These are phyloP conservation scores for Noctua comes DNA, from an alignment of 2,888 invertebrate genomes.

Conservation along the genomic window DNA sequence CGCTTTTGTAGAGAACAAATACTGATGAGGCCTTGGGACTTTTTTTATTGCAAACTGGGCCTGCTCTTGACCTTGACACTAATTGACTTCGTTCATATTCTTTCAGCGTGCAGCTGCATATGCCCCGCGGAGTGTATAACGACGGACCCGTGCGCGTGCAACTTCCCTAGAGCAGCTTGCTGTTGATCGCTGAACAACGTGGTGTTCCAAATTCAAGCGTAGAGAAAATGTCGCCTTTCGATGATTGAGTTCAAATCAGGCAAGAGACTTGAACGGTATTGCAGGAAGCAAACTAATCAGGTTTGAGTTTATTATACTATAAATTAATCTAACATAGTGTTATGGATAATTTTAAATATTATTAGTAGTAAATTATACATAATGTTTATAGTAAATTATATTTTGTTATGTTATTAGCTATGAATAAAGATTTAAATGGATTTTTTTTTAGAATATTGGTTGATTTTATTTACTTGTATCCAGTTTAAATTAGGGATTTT, in stretches of 20 bases:
- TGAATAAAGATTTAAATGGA: constrained; percentile 18
- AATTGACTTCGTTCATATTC: background rate
- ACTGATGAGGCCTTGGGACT: background rate
- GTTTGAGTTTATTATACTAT: constrained; percentile 33
- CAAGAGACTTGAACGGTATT: constrained; percentile 6
- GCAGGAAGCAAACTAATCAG: constrained; percentile 37
- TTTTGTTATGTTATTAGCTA: constrained; percentile 49
- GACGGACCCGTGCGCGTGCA: constrained; percentile 86
- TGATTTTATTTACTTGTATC: constrained; percentile 10
- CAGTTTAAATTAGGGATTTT: background rate
- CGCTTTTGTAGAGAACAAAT: background rate
- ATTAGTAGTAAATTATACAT: constrained; percentile 55
- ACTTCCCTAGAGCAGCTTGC: constrained; percentile 84
- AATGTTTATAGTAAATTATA: constrained; percentile 56
- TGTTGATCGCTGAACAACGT: constrained; percentile 75
- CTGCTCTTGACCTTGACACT: background rate
- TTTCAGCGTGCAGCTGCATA: constrained; percentile 84
- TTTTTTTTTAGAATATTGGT: background rate
- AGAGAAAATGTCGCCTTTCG: constrained; percentile 60
- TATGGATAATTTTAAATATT: constrained; percentile 65
- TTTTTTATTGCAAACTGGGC: too few species aligned
- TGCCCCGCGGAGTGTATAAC: constrained; percentile 85
- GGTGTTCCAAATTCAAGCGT: constrained; percentile 76
- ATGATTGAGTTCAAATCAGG: constrained; percentile 30
- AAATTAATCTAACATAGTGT: constrained; percentile 56